Percentiles rank a stretch among this genome's conserved stretches.
phyloP scores from a whole-genome alignment of 1,140 invertebrate species.

The Aphidius ervi region DNA sequence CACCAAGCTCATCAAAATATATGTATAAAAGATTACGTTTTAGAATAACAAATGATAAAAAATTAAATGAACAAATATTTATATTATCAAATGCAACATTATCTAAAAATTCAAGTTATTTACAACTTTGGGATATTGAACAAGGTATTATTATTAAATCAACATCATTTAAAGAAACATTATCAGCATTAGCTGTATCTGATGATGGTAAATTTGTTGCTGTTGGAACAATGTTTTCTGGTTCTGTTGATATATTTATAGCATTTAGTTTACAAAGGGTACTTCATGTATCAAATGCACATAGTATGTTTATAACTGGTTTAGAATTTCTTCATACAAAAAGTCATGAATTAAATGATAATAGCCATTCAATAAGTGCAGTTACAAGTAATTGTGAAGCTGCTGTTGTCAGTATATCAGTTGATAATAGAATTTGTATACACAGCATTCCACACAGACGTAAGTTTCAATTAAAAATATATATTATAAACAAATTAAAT shows the following conservation, averaged over 20 bases:
- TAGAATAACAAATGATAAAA: conserved; percentile 41
- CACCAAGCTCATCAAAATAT: conserved; percentile 70
- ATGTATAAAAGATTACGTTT: conserved; percentile 79
- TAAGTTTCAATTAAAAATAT: conserved; percentile 54
- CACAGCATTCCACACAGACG: conserved; percentile 81
- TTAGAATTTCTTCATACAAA: conserved; percentile 80
- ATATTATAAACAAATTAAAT: background rate
- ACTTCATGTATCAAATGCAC: conserved; percentile 75
- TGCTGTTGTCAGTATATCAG: conserved; percentile 88
- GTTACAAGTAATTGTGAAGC: conserved; percentile 73
- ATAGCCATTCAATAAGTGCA: conserved; percentile 39
- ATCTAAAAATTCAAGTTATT: conserved; percentile 67
- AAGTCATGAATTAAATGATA: conserved; percentile 46
- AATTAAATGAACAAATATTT: conserved; percentile 70
- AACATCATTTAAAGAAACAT: conserved; percentile 65
- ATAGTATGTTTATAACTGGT: conserved; percentile 93
- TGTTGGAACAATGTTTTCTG: conserved; percentile 88
- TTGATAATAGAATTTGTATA: conserved; percentile 89
- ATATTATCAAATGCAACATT: conserved; percentile 76
- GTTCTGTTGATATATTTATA: conserved; percentile 84
- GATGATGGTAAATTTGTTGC: conserved; percentile 89
- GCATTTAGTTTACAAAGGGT: conserved; percentile 88
- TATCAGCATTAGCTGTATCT: conserved; percentile 82
- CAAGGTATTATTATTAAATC: conserved; percentile 55
- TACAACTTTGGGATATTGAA: conserved; percentile 68